Base-by-base conservation (phyloP, 2,113 vertebrate genomes). In the Tyrannus savana region DNA sequence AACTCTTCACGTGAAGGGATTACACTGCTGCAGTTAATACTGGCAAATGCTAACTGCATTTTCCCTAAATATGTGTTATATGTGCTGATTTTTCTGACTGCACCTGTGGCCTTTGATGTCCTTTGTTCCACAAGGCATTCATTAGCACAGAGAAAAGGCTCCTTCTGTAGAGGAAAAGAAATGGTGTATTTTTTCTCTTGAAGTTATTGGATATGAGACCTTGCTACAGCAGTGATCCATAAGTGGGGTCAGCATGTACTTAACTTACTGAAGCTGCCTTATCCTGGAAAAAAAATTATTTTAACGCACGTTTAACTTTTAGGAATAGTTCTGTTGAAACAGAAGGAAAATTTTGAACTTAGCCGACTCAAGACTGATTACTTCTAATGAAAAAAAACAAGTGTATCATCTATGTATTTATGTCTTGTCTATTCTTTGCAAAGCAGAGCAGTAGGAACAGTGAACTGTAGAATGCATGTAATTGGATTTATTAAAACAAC, bases 401-500 rank as follows among this genome's bases (percentile, higher is more conserved):
- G 31, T 50, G 7, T 74, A 28, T 68, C 24, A 10, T 86, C 30
- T 85, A 47, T 4, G 1, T 83, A 47, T 4, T 1, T 69, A 75
- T 56, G 35, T 58, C 33, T 79, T 76, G 37, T 49, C 71, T 88
- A 19, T 84, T 87, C 47, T 64, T 76, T 84, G n/a, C n/a, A 88
- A n/a, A 87, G 24, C 24, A 80, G 24, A 87, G 15, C 10, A 42
- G 24, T 84, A 87, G 31, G 52, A 92, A 73, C 33, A 58, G 23
- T 55, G 55, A 77, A 52, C 0, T 7, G 24, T 33, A 56, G 44
- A 68, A 88, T 67, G 18, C 30, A 50, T 53, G 12, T 93, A 90
- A 90, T 75, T 75, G 8, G 52, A 78, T 92, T 89, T 90, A 92
- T 93, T 90, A 41, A 81, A 84, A 75, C 93, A 94, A 86, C 81